Conservation (phyloP, 2,888 invertebrate species). For the Pasiphila rectangulata region DNA sequence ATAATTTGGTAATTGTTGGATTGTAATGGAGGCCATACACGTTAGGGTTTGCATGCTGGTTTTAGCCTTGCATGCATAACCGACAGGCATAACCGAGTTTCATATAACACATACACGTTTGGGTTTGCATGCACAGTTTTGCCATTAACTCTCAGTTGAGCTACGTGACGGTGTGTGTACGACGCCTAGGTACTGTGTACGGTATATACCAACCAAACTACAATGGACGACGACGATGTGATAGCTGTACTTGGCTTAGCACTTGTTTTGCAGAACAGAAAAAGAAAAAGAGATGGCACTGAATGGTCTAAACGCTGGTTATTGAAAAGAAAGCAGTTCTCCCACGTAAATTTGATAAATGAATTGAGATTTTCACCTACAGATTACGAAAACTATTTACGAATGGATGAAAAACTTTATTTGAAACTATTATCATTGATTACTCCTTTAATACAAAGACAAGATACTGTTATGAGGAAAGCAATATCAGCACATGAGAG, state of each 20-base stretch:
- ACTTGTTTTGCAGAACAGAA: constrained; percentile 22
- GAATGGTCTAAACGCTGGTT: constrained; percentile 30
- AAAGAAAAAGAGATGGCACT: constrained; percentile 19
- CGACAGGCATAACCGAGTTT: constrained; percentile 11
- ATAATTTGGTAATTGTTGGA: no score
- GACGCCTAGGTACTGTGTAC: neutral
- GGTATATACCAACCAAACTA: constrained; percentile 6
- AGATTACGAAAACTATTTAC: constrained; percentile 33
- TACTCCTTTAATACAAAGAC: constrained; percentile 16
- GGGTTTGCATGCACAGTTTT: constrained; percentile 13
- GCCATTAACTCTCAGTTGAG: constrained; percentile 10
- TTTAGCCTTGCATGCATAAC: constrained; percentile 14
- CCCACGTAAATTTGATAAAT: constrained; percentile 29
- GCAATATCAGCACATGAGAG: constrained; percentile 18
- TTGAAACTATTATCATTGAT: constrained; percentile 20
- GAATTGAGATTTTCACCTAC: constrained; percentile 27
- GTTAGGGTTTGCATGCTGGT: constrained; percentile 13
- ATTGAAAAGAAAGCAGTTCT: constrained; percentile 21
- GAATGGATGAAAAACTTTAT: constrained; percentile 32
- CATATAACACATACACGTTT: constrained; percentile 13
- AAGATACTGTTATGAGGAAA: constrained; percentile 23
- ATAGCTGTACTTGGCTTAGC: constrained; percentile 20
- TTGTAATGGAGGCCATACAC: constrained; percentile 13
- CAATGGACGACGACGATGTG: constrained; percentile 20
- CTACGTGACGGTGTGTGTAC: constrained; percentile 11